Base-by-base conservation (phyloP, 2,888 invertebrate genomes). In the Synanthedon myopaeformis region DNA sequence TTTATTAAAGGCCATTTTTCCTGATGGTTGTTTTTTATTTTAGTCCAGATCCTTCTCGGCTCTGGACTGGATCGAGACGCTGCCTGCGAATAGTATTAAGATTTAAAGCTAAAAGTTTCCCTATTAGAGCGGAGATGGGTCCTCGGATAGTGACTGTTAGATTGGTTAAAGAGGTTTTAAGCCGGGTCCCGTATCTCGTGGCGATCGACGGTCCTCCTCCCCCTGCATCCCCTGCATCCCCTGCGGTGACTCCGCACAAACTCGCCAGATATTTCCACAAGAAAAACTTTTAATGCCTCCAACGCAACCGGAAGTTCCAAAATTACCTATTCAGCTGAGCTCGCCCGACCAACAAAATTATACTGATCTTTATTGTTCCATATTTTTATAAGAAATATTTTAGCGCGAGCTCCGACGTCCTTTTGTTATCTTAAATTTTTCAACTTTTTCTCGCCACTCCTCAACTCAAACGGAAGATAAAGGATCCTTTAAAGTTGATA, bases 1-100 rank as follows among this genome's bases (percentile, higher is more conserved):
- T 82, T 80, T 74, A 83, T 74, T 82, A 82, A 82, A 82, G 72
- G 74, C 76, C 76, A 76, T 73, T 80, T 79, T 82, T 78, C 78
- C 73, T 72, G 75, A 69, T 35, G 35, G 8, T 35, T 35, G 35
- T 35, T 35, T 35, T 35, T 35, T 35, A 35, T 35, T 35, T 35
- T 35, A 8, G 35, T 35, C 35, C 35, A 10, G 23, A 23, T 35
- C 35, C 35, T 35, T 35, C 35, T 35, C 35, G 35, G 35, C 6
- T 6, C 35, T 35, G 8, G 35, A 35, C 35, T 8, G 6, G 8
- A 10, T 35, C 8, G 35, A 35, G 35, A 35, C 8, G 35, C 35
- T 35, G 35, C 10, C 35, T 35, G 35, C 35, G 5, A 23, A 35
- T 35, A 35, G 17, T 13, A 35, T n/a, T 35, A n/a, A 35, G 35